Percentiles rank a stretch among this genome's conserved stretches.
These are phyloP conservation scores for Lithophane leautieri DNA, from an alignment of 2,888 invertebrate species.

Conservation along the genomic window DNA sequence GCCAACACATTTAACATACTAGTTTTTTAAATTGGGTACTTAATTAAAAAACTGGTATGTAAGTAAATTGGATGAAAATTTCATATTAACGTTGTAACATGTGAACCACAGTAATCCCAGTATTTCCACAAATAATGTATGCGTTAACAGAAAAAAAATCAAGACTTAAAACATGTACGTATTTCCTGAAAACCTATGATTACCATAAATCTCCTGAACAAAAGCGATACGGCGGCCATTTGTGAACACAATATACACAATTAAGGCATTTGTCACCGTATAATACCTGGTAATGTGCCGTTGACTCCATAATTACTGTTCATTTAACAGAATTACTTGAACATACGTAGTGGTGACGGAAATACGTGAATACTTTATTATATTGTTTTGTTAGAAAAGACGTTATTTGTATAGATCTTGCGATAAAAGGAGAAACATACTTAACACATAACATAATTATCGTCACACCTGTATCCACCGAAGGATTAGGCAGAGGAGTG, in stretches of 20 bases:
- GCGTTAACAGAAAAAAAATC: neutral
- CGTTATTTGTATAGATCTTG: slow-evolving; percentile 1
- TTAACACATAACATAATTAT: too few species aligned
- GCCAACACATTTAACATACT: too few species aligned
- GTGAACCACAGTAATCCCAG: too few species aligned
- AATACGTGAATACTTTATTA: neutral
- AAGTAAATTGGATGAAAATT: neutral
- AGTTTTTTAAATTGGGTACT: too few species aligned
- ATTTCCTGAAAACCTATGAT: slow-evolving; percentile 31
- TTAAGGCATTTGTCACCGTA: slow-evolving; percentile 27
- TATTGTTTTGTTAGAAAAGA: slow-evolving; percentile 14
- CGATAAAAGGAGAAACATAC: neutral
- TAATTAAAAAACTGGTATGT: neutral
- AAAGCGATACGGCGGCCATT: slow-evolving; percentile 19
- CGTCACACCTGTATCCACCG: too few species aligned
- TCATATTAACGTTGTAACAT: neutral
- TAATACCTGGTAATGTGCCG: slow-evolving; percentile 23
- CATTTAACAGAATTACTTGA: slow-evolving; percentile 9
- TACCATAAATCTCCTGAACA: slow-evolving; percentile 20
- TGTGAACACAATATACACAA: slow-evolving; percentile 18
- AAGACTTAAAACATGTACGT: neutral
- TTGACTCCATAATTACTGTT: slow-evolving; percentile 35
- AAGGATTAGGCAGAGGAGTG: too few species aligned
- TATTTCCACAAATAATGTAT: neutral
- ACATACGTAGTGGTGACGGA: neutral